Conservation (phyloP, 2,113 vertebrate species). For the Hylia prasina region DNA sequence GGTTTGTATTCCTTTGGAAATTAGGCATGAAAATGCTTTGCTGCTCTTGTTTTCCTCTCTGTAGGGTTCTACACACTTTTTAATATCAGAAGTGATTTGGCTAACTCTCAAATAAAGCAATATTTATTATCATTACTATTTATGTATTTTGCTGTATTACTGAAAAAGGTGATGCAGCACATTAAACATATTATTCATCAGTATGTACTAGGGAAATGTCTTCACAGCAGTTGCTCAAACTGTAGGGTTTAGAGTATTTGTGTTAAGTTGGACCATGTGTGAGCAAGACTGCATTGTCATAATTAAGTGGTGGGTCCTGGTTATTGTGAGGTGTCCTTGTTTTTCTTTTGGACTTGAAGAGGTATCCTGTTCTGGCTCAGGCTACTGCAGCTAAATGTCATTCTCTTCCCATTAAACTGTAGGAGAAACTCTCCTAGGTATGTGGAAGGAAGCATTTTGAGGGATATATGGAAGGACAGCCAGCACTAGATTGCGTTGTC, state of each 20-base stretch:
- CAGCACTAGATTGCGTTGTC: neutral
- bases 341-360: neutral
- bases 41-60: neutral
- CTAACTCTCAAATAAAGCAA: neutral
- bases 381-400: neutral
- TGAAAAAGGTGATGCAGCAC: neutral
- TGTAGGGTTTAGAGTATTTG: neutral
- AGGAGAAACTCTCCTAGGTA: neutral
- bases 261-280: neutral
- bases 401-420: neutral
- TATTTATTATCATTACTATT: neutral
- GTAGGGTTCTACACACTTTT: neutral
- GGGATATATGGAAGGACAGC: neutral
- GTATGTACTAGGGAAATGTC: neutral
- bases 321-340: neutral
- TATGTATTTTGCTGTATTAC: neutral
- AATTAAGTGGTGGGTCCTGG: neutral
- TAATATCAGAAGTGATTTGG: neutral
- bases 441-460: neutral
- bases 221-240: neutral
- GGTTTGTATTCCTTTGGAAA: neutral
- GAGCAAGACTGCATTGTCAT: neutral
- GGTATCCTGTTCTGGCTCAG: rapidly evolving
- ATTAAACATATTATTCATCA: neutral
- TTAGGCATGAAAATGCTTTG: neutral